These are phyloP conservation scores for Neodiprion lecontei DNA, from an alignment of 1,140 invertebrate species.

Conservation along the genomic window DNA sequence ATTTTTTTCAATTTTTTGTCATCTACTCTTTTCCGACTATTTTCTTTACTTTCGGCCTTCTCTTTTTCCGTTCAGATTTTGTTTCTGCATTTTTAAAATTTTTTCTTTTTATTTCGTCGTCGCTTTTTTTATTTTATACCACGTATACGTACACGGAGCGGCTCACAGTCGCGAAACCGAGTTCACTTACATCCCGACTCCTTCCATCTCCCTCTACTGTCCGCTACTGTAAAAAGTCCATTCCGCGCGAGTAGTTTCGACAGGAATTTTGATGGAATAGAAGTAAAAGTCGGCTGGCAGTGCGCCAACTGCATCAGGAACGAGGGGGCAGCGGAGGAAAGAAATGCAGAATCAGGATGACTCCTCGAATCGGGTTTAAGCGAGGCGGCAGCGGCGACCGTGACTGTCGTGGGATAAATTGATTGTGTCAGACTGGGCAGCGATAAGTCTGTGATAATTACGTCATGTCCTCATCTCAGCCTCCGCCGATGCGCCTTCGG, in stretches of 20 bases:
- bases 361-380: neutral
- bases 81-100: neutral
- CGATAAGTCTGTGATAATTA: constrained; percentile 17
- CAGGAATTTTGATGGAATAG: neutral
- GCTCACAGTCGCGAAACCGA: too few species aligned
- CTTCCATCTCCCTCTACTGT: too few species aligned
- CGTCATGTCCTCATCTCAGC: constrained; percentile 5
- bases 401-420: constrained; percentile 14
- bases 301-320: neutral
- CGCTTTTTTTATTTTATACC: too few species aligned
- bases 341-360: constrained; percentile 1
- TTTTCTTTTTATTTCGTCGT: neutral
- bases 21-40: too few species aligned
- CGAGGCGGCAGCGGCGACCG: neutral
- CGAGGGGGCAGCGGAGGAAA: neutral
- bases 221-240: neutral
- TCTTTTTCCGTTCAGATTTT: neutral
- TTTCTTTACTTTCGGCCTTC: neutral
- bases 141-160: too few species aligned
- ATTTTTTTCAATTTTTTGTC: neutral
- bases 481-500: neutral
- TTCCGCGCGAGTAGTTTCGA: neutral
- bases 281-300: neutral
- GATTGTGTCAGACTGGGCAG: constrained; percentile 13
- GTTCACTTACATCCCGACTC: too few species aligned